These are phyloP conservation scores for Conchocele bisecta DNA, from an alignment of 2,888 invertebrate genomes.

Conservation along the genomic window DNA sequence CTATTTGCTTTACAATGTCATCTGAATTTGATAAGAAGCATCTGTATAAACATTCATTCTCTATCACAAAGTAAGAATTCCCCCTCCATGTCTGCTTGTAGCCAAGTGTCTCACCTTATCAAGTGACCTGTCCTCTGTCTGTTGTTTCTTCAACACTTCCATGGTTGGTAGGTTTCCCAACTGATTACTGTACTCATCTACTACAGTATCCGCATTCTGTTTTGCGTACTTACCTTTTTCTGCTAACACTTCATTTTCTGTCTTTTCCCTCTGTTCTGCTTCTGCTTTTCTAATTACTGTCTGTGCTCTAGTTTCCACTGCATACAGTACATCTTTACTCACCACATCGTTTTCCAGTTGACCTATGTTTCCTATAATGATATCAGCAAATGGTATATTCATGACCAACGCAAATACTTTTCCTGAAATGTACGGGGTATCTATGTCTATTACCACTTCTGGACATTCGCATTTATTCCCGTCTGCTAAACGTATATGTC, in stretches of 20 bases:
- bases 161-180: neutral
- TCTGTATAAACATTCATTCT: neutral
- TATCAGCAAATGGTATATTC: conserved; percentile 10
- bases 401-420: conserved; percentile 5
- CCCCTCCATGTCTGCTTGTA: neutral
- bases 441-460: neutral
- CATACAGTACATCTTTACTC: neutral
- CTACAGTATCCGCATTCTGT: too few species aligned
- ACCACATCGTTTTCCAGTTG: neutral
- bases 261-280: neutral
- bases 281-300: neutral
- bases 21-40: neutral
- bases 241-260: neutral
- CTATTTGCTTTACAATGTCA: neutral
- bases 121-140: neutral
- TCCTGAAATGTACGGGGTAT: conserved; percentile 3
- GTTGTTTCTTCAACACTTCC: neutral
- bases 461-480: neutral
- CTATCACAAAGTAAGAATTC: neutral
- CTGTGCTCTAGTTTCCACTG: neutral
- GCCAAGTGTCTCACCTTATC: neutral
- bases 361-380: conserved; percentile 12
- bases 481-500: neutral
- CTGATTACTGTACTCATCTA: too few species aligned
- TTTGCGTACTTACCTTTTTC: too few species aligned